Percentiles rank a stretch among this genome's conserved stretches.
Conservation (phyloP, 1,140 invertebrate genomes). For the Bombus superbus region DNA sequence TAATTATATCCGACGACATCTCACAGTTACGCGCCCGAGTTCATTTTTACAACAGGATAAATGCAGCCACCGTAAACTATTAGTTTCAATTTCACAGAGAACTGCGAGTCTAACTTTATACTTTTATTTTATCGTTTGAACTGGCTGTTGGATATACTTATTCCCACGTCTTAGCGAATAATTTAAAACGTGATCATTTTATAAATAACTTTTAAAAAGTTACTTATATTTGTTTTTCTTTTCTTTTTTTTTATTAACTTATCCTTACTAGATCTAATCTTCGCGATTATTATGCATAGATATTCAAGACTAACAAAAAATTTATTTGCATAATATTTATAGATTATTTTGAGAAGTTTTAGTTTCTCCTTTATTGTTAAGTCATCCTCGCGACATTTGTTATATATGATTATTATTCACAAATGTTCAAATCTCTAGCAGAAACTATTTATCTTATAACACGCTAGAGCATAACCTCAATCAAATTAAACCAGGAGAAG, state of each 20-base stretch:
- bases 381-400: background rate
- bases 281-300: background rate
- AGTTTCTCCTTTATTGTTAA: background rate
- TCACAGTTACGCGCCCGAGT: background rate
- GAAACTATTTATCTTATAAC: too few species aligned
- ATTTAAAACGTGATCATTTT: background rate
- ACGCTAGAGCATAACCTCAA: too few species aligned
- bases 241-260: background rate
- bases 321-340: too few species aligned
- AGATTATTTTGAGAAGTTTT: too few species aligned
- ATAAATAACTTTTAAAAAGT: background rate
- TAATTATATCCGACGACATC: conserved; percentile 18
- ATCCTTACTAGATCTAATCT: background rate
- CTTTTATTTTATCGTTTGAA: background rate
- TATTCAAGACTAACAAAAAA: background rate
- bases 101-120: background rate
- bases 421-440: background rate
- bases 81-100: background rate
- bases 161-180: too few species aligned
- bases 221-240: background rate
- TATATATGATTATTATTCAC: background rate
- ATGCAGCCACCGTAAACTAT: background rate
- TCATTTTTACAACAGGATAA: background rate
- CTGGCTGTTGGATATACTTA: background rate
- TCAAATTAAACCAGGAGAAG: background rate